These are phyloP conservation scores for Sternotherus odoratus DNA, from an alignment of 2,797 vertebrate genomes.

Conservation along the genomic window DNA sequence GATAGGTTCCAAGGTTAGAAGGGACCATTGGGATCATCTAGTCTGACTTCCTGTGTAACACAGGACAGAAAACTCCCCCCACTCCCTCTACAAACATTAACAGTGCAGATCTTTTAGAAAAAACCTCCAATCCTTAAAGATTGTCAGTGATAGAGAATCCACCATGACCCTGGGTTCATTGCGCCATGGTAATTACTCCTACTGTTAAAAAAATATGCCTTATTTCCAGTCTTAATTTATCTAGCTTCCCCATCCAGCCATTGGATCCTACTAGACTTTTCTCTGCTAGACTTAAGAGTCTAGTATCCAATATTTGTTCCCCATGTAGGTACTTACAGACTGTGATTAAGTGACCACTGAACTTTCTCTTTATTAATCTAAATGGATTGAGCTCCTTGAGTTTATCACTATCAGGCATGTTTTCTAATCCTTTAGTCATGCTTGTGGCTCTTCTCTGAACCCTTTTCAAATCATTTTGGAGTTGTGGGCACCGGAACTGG, in stretches of 20 bases:
- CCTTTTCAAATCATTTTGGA: no score
- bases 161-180: background rate
- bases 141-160: background rate
- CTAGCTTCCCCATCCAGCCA: background rate
- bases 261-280: background rate
- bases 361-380: background rate
- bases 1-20: background rate
- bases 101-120: background rate
- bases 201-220: background rate
- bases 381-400: background rate
- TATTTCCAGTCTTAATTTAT: background rate
- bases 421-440: background rate
- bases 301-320: background rate
- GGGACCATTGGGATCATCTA: background rate
- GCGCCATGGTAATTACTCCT: background rate
- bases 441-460: no score
- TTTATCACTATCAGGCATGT: background rate
- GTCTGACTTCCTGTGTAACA: background rate
- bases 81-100: background rate
- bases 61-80: background rate
- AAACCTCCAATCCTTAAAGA: background rate
- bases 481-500: background rate
- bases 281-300: no score
- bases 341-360: no score
- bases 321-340: background rate